Conservation (phyloP, 2,888 invertebrate species). For the Heliconius ismenius region DNA sequence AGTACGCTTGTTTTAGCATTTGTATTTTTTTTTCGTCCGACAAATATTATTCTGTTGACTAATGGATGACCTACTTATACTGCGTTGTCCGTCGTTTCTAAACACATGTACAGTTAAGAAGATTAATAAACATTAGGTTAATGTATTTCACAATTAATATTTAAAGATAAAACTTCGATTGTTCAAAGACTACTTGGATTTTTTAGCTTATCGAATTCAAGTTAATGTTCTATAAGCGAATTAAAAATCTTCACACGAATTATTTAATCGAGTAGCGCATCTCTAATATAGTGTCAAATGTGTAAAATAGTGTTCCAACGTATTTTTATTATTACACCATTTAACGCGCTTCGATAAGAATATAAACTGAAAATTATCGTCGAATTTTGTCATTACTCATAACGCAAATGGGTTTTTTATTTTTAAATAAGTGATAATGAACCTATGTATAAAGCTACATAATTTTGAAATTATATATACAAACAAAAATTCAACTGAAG, state of each 20-base stretch:
- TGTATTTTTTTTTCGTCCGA: not conserved
- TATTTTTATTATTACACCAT: conserved; percentile 4
- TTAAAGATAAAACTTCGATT: not conserved
- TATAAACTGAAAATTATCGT: not conserved
- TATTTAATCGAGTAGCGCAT: no score
- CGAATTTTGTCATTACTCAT: not conserved
- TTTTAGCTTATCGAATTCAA: no score
- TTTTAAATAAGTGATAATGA: not conserved
- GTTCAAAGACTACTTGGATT: not conserved
- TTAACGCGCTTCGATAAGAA: not conserved
- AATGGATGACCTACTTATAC: conserved; percentile 2
- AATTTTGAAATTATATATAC: not conserved
- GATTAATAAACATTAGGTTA: not conserved
- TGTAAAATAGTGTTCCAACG: not conserved
- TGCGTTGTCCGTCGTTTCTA: not conserved
- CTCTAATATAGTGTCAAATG: no score
- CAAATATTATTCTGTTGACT: conserved; percentile 9
- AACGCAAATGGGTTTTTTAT: not conserved
- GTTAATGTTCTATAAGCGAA: no score
- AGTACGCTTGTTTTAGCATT: not conserved
- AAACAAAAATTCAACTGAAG: not conserved
- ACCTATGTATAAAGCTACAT: not conserved
- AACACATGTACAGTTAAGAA: not conserved
- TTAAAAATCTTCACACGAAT: no score
- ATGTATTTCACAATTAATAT: not conserved